phyloP scores from a whole-genome alignment of 2,888 invertebrate species.

The Punctoribates punctum region DNA sequence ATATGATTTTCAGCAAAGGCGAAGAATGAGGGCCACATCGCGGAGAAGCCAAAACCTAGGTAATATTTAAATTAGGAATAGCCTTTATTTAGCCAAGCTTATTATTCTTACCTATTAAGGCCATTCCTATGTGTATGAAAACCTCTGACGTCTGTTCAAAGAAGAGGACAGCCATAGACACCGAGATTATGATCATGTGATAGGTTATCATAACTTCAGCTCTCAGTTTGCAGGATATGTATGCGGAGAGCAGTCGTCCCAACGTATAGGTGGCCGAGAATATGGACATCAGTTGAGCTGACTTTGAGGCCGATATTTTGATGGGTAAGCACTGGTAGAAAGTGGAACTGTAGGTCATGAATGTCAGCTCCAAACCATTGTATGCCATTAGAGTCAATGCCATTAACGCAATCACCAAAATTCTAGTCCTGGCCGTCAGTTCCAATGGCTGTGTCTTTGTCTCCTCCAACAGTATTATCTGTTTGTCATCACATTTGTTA shows the following conservation, averaged over 20 bases:
- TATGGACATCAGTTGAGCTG: not conserved
- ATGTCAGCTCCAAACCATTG: not conserved
- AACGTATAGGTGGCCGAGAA: conserved; percentile 8
- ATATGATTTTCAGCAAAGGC: conserved; percentile 29
- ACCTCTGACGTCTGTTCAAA: not conserved
- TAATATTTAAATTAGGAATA: too few species aligned
- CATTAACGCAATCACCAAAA: not conserved
- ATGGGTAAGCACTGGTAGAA: not conserved
- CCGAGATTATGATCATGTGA: not conserved
- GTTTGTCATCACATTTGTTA: not conserved
- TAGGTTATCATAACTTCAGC: not conserved
- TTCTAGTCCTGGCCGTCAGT: not conserved
- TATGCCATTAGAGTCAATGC: not conserved
- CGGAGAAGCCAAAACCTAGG: too few species aligned
- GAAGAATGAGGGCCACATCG: not conserved
- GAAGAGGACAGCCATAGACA: not conserved
- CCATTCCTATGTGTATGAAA: not conserved
- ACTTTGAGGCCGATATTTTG: not conserved
- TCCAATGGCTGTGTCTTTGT: not conserved
- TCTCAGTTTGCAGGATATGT: not conserved
- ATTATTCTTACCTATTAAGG: too few species aligned
- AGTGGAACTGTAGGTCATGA: not conserved
- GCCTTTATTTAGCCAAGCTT: not conserved
- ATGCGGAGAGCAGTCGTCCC: not conserved
- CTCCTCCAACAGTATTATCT: too few species aligned